Evolutionary conservation across 2,797 vertebrate species (phyloP).

Genomic region (Buceros bicornis): DNA sequence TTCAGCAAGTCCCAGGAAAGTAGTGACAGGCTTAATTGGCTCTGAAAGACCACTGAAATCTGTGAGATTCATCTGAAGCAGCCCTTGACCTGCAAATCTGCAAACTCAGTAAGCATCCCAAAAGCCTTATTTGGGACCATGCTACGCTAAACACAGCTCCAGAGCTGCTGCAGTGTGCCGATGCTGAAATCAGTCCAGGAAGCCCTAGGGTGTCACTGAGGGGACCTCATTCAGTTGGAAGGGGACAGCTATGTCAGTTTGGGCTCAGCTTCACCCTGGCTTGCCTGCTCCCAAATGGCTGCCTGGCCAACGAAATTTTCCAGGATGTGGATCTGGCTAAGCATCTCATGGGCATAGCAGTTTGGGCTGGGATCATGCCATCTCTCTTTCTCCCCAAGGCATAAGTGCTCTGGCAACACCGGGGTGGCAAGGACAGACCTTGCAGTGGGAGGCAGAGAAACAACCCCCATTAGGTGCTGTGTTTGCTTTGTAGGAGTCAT

Average conservation of each 20-base stretch:
- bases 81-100: neutral
- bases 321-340: neutral
- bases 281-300: neutral
- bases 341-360: neutral
- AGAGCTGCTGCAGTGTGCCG: rapidly evolving
- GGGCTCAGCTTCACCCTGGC: neutral
- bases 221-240: neutral
- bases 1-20: neutral
- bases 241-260: neutral
- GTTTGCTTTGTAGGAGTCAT: neutral
- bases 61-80: neutral
- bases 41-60: neutral
- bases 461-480: neutral
- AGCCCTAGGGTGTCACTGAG: neutral
- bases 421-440: neutral
- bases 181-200: neutral
- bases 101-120: neutral
- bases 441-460: neutral
- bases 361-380: neutral
- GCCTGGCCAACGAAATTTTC: neutral
- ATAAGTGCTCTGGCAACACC: neutral
- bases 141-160: neutral
- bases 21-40: neutral
- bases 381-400: neutral
- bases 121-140: neutral